A percentile compares a stretch with the other conserved stretches of the same genome.
Evolutionary conservation across 2,888 invertebrate genomes (phyloP).

Genomic region (Antheraea yamamai): DNA sequence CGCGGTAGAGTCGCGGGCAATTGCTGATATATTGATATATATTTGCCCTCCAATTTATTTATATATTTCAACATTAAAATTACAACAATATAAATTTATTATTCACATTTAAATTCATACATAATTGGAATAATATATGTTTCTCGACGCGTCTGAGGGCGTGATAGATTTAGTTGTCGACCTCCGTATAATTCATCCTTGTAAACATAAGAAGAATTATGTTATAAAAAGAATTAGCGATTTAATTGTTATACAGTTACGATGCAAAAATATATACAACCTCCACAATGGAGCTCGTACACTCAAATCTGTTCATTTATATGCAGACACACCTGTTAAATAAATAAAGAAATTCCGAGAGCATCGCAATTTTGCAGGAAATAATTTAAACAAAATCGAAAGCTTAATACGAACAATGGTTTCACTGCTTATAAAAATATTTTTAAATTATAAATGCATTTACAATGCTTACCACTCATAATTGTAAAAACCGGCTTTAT

Average conservation of each 20-base stretch:
- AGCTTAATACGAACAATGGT: not conserved
- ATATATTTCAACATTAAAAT: not conserved
- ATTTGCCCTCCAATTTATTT: not conserved
- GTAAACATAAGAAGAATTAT: not conserved
- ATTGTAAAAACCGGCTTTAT: too few relatives aligned
- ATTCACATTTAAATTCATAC: conserved; percentile 5
- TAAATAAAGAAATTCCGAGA: not conserved
- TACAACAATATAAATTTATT: conserved; percentile 9
- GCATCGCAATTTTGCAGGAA: not conserved
- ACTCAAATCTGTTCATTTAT: not conserved
- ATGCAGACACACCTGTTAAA: not conserved
- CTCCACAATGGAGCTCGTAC: not conserved
- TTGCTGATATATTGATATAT: not conserved
- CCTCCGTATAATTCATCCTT: conserved; percentile 16
- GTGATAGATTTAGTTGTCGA: conserved; percentile 19
- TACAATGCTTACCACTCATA: too few relatives aligned
- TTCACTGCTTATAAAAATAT: too few relatives aligned
- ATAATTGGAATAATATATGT: conserved; percentile 7
- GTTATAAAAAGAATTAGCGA: not conserved
- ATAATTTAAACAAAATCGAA: not conserved
- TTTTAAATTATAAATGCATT: too few relatives aligned
- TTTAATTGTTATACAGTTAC: not conserved
- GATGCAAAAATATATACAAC: conserved; percentile 15
- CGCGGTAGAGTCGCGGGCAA: too few relatives aligned
- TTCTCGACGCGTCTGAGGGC: conserved; percentile 17